Conservation (phyloP, 2,797 vertebrate species). For the Gila robusta region DNA sequence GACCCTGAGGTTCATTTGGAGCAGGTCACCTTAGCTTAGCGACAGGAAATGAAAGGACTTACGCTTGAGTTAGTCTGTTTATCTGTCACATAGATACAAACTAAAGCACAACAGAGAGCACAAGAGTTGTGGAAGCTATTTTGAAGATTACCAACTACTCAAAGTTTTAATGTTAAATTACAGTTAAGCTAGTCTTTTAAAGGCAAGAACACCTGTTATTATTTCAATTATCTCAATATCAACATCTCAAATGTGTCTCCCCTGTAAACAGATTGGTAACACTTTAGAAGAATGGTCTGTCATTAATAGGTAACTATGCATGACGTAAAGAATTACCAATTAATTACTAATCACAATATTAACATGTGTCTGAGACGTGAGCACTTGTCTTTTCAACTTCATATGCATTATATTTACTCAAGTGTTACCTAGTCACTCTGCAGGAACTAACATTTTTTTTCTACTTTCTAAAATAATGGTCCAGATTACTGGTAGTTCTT, state of each 20-base stretch:
- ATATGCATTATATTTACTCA: background rate
- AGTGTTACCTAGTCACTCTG: too few species aligned
- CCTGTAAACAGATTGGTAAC: background rate
- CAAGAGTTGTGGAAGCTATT: background rate
- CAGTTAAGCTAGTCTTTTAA: background rate
- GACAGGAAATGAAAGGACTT: slow-evolving; percentile 27
- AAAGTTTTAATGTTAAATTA: background rate
- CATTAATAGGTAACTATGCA: background rate
- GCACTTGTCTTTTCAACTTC: background rate
- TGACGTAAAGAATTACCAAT: too few species aligned
- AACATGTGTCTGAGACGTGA: too few species aligned
- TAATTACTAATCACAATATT: too few species aligned
- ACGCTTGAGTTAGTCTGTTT: background rate
- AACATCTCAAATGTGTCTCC: background rate
- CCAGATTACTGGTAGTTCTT: background rate
- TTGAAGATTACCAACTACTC: background rate
- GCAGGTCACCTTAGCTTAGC: slow-evolving; percentile 19
- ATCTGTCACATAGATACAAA: slow-evolving; percentile 12
- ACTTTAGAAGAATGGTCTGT: background rate
- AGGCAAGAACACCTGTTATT: background rate
- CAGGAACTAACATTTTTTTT: background rate
- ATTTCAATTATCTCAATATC: background rate
- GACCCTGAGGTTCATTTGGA: background rate
- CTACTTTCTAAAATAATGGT: background rate
- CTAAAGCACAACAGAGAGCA: background rate